phyloP scores from a whole-genome alignment of 2,797 vertebrate genomes.

The Stomatorhinus walkeri region DNA sequence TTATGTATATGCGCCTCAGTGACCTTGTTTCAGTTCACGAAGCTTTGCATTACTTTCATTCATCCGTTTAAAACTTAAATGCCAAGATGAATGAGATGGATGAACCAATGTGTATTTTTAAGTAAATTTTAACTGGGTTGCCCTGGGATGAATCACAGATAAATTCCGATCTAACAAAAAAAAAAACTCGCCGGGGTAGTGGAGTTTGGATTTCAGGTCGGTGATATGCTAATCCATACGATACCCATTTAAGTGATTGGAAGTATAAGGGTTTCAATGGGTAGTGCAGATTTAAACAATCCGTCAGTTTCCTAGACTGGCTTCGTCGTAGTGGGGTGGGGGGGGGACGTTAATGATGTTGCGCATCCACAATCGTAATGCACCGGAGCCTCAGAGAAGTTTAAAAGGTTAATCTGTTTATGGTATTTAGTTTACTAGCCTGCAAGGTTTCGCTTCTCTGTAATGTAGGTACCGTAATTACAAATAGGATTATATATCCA shows the following conservation, averaged over 20 bases:
- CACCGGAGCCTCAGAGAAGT: neutral
- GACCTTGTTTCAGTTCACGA: neutral
- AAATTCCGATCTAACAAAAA: neutral
- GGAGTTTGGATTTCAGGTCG: neutral
- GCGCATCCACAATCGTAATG: neutral
- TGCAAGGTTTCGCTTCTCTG: neutral
- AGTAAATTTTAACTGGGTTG: neutral
- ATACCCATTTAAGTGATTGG: neutral
- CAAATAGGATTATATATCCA: constrained; percentile 9
- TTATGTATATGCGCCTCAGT: neutral
- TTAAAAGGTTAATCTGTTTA: constrained; percentile 14
- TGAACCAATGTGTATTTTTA: neutral
- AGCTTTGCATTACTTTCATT: neutral
- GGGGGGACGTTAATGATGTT: neutral
- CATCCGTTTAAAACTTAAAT: neutral
- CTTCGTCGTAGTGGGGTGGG: neutral
- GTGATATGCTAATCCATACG: neutral
- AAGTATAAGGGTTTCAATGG: neutral
- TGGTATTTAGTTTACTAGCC: neutral
- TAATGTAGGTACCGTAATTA: neutral
- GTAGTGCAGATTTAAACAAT: neutral
- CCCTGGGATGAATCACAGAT: neutral
- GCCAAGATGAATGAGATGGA: constrained; percentile 6
- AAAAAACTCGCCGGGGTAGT: neutral
- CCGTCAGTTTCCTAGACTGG: neutral